Evolutionary conservation across 2,888 invertebrate species (phyloP), one percentile per base, ranked within the genome.

Genomic region (Lycaena phlaeas): DNA sequence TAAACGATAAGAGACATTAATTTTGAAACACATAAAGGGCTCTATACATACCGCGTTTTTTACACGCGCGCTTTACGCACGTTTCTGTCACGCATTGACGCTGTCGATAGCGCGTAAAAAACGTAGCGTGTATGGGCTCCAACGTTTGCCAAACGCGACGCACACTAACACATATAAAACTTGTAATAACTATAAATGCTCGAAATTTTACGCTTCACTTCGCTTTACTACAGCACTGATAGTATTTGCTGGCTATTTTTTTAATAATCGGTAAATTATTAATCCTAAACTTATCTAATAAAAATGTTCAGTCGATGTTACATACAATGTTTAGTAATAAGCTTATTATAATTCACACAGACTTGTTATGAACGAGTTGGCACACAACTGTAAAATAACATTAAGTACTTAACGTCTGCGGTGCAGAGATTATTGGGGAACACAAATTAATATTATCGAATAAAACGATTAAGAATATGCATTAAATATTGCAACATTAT

Each of bases 241-340:
- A 45, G 34, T 48, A n/a, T n/a, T n/a, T n/a, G n/a, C n/a, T n/a
- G n/a, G 45, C 27, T 40, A 44, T 30, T 44, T 41, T 39, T 41
- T 47, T 46, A 43, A 41, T 47, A 39, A 36, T 40, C 36, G 34
- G 41, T 48, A 41, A 10, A 36, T 43, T 43, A 42, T 56, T 59
- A 56, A 58, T 61, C 57, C 67, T 75, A 78, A 59, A 67, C 68
- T 71, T 82, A 84, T 67, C 66, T 79, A n/a, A n/a, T n/a, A 78
- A 74, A 81, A 79, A 78, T 77, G 75, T 78, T 81, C 82, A 84
- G 82, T 84, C 82, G 66, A 82, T 79, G 76, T 82, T 79, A 79
- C 74, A 78, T 78, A 78, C 76, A 77, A 74, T 78, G 79, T n/a
- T n/a, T n/a, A n/a, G n/a, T n/a, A n/a, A 63, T 69, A 70, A 68